phyloP scores from a whole-genome alignment of 1,140 invertebrate genomes.

The Spodoptera frugiperda region DNA sequence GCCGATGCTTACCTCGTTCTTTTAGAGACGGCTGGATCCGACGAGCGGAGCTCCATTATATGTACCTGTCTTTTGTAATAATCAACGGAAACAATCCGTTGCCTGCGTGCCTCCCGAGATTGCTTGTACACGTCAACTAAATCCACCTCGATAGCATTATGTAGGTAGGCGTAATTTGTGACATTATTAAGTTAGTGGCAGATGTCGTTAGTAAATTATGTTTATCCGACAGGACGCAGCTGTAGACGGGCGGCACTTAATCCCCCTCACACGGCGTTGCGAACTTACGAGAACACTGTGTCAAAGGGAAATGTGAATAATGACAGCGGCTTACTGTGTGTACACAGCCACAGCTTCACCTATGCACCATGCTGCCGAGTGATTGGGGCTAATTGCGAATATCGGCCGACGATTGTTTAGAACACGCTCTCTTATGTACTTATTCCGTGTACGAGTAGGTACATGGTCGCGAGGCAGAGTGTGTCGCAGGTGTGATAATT shows the following conservation, averaged over 20 bases:
- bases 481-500: conserved; percentile 44
- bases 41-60: conserved; percentile 19
- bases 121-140: conserved; percentile 52
- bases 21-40: conserved; percentile 55
- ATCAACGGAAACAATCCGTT: conserved; percentile 51
- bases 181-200: conserved; percentile 70
- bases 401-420: conserved; percentile 4
- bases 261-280: conserved; percentile 65
- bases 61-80: conserved; percentile 51
- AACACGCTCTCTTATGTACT: not conserved
- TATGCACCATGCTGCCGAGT: conserved; percentile 22
- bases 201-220: conserved; percentile 78
- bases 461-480: conserved; percentile 1
- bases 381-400: conserved; percentile 30
- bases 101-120: conserved; percentile 44
- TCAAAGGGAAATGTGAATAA: conserved; percentile 76
- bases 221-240: conserved; percentile 76
- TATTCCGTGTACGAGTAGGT: conserved; percentile 9
- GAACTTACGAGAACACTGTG: conserved; percentile 64
- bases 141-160: conserved; percentile 46
- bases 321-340: conserved; percentile 59
- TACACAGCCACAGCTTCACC: conserved; percentile 49
- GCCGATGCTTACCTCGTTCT: conserved; percentile 65
- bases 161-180: conserved; percentile 59
- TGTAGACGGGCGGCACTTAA: conserved; percentile 70